These are phyloP conservation scores for Phalloptychus januarius DNA, from an alignment of 2,797 vertebrate species.

Conservation along the genomic window DNA sequence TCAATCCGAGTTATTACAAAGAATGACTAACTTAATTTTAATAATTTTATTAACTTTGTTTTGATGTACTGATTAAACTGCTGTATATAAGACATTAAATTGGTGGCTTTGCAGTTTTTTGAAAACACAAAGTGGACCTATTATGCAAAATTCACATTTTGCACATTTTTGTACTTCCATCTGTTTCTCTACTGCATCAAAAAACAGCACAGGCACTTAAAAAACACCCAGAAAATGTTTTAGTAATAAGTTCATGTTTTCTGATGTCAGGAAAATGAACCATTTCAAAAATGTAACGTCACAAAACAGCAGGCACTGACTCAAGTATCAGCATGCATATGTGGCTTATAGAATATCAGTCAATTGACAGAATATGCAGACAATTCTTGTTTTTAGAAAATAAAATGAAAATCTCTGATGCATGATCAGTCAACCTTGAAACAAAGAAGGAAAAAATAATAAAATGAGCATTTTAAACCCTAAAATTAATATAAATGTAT, in stretches of 20 bases:
- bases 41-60: slow-evolving; percentile 8
- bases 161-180: too few species aligned
- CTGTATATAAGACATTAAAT: neutral
- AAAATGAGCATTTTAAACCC: neutral
- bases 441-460: neutral
- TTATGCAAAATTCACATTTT: too few species aligned
- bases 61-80: slow-evolving; percentile 19
- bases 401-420: neutral
- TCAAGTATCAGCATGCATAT: neutral
- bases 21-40: slow-evolving; percentile 18
- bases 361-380: neutral
- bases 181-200: too few species aligned
- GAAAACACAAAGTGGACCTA: too few species aligned
- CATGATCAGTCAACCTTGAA: neutral
- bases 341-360: neutral
- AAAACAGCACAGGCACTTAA: too few species aligned
- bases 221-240: too few species aligned
- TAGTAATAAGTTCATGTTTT: too few species aligned
- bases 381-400: neutral
- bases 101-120: neutral
- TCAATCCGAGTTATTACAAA: slow-evolving; percentile 14
- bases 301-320: too few species aligned
- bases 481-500: neutral
- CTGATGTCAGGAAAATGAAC: too few species aligned
- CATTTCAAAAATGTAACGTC: too few species aligned